These are phyloP conservation scores for Phodopus roborovskii DNA, from an alignment of 2,113 vertebrate genomes.

Conservation along the genomic window DNA sequence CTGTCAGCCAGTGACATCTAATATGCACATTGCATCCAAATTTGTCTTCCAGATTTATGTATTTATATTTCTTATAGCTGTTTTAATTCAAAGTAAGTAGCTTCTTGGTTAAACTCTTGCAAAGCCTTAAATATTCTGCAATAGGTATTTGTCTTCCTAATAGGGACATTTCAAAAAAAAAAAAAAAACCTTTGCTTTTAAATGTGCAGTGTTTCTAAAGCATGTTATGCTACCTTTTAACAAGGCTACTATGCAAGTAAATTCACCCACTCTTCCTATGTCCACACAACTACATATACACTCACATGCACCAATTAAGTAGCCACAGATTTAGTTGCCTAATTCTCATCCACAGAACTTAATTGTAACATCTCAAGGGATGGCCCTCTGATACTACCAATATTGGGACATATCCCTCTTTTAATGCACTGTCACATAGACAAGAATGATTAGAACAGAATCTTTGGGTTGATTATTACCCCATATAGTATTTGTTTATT, in stretches of 20 bases:
- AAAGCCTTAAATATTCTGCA: neutral
- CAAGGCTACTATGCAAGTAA: neutral
- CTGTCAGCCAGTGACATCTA: neutral
- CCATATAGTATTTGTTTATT: neutral
- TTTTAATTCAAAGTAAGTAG: neutral
- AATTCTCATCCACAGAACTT: neutral
- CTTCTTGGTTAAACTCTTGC: neutral
- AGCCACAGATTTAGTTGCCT: neutral
- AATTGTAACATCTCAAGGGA: neutral
- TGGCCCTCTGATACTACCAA: neutral
- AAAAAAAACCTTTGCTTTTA: neutral
- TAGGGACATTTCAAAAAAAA: neutral
- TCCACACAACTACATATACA: neutral
- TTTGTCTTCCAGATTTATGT: neutral
- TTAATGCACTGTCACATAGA: neutral
- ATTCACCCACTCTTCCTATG: neutral
- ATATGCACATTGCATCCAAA: neutral
- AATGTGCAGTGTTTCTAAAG: neutral
- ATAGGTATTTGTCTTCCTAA: neutral
- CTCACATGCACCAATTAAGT: neutral
- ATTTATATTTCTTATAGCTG: neutral
- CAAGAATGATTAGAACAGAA: neutral
- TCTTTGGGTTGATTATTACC: neutral
- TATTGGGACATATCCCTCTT: neutral
- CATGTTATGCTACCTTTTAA: neutral